Evolutionary conservation across 2,888 invertebrate species (phyloP).

Genomic region (Amblyjoppa fuscipennis): DNA sequence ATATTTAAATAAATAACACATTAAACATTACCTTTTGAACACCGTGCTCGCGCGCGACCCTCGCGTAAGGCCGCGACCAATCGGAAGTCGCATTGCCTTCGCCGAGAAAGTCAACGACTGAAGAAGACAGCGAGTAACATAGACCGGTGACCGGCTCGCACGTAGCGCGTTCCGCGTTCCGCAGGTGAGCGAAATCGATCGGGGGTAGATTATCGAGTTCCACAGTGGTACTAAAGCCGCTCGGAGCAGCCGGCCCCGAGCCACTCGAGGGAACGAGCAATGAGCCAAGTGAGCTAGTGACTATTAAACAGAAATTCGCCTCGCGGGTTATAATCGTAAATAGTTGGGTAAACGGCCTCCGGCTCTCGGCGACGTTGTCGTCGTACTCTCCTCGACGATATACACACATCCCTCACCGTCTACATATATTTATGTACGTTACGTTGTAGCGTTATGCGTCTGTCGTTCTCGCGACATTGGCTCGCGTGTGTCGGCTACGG

Average conservation of each 20-base stretch:
- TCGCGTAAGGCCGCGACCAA: slow-evolving; percentile 13
- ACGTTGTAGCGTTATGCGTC: slow-evolving; percentile 7
- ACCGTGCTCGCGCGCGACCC: no score
- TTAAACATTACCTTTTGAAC: no score
- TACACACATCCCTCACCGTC: slow-evolving; percentile 3
- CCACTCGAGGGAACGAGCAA: not conserved
- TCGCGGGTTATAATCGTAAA: slow-evolving; percentile 74
- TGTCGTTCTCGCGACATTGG: slow-evolving; percentile 38
- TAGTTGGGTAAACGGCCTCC: slow-evolving; percentile 58
- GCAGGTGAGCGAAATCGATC: no score
- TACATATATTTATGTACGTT: slow-evolving; percentile 34
- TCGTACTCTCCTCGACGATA: not conserved
- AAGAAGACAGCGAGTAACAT: no score
- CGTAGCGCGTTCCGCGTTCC: no score
- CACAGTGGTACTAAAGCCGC: not conserved
- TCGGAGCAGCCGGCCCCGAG: not conserved
- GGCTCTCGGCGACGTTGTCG: slow-evolving; percentile 24
- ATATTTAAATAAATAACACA: no score
- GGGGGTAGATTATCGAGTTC: no score
- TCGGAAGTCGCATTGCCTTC: slow-evolving; percentile 29
- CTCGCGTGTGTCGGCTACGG: slow-evolving; percentile 6
- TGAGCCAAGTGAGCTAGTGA: slow-evolving; percentile 41
- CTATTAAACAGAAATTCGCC: slow-evolving; percentile 73
- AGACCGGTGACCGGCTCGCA: no score
- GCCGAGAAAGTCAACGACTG: no score